phyloP scores from a whole-genome alignment of 2,113 vertebrate species.

The Megaleporinus macrocephalus region DNA sequence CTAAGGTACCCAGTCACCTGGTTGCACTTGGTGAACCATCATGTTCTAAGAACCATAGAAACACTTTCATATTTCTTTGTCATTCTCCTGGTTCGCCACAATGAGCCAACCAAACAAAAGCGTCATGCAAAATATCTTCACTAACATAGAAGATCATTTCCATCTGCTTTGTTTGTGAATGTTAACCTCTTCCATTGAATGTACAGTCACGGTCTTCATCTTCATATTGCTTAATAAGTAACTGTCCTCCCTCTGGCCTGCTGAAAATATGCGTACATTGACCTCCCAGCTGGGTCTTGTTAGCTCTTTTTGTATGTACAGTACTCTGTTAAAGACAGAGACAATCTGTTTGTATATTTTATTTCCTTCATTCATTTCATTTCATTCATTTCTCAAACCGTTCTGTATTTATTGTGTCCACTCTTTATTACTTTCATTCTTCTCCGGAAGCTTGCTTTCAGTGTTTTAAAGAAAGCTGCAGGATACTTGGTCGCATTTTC shows the following conservation, averaged over 20 bases:
- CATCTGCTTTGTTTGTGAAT: conserved; percentile 48
- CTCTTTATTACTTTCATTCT: too few species aligned
- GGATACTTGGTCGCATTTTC: too few species aligned
- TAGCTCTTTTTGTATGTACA: background rate
- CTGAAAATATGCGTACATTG: background rate
- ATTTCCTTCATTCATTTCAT: too few species aligned
- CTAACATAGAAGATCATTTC: conserved; percentile 21
- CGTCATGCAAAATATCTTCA: too few species aligned
- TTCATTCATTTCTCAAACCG: too few species aligned
- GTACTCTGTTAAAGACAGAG: too few species aligned
- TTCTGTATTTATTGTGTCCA: background rate
- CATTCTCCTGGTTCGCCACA: background rate
- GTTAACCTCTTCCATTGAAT: conserved; percentile 2
- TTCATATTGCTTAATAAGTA: conserved; percentile 65
- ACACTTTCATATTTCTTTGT: background rate
- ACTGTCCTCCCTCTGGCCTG: conserved; percentile 56
- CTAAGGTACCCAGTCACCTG: too few species aligned
- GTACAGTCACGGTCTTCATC: conserved; percentile 61
- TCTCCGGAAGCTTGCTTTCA: too few species aligned
- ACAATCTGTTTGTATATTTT: too few species aligned
- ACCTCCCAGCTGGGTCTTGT: background rate
- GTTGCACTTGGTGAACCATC: too few species aligned
- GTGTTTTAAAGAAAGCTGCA: too few species aligned
- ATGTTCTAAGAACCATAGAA: too few species aligned
- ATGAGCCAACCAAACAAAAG: background rate